Evolutionary conservation across 2,113 vertebrate species (phyloP).

Genomic region (Bubo bubo): DNA sequence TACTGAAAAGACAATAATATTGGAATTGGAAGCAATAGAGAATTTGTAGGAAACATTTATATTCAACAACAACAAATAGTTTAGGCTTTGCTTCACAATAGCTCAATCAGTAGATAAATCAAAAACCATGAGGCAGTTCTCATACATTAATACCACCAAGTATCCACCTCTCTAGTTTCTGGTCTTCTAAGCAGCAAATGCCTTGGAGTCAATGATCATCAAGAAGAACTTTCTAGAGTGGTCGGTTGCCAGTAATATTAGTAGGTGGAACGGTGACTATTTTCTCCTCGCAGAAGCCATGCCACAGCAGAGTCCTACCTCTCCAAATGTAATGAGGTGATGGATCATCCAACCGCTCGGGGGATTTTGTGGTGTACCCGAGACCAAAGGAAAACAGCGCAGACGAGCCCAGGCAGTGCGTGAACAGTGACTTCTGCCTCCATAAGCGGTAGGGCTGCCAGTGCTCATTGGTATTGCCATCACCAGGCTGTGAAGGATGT

Average conservation of each 20-base stretch:
- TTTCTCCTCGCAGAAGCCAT: neutral
- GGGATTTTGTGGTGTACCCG: fast-evolving
- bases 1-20: neutral
- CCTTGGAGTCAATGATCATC: neutral
- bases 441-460: neutral
- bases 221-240: neutral
- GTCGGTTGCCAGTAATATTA: neutral
- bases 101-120: neutral
- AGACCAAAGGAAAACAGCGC: neutral
- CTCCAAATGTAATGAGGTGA: neutral
- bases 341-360: fast-evolving
- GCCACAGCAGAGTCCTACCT: neutral
- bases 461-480: neutral
- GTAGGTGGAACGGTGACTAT: neutral
- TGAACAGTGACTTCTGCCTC: neutral
- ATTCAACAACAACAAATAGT: neutral
- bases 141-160: neutral
- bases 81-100: neutral
- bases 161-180: neutral
- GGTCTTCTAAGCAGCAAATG: neutral
- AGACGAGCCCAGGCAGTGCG: neutral
- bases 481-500: fast-evolving
- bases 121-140: neutral
- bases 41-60: neutral
- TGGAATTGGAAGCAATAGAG: neutral